Evolutionary conservation across 2,888 invertebrate species (phyloP), one percentile per base, ranked within the genome.

Genomic region (Protodeltote pygarga): DNA sequence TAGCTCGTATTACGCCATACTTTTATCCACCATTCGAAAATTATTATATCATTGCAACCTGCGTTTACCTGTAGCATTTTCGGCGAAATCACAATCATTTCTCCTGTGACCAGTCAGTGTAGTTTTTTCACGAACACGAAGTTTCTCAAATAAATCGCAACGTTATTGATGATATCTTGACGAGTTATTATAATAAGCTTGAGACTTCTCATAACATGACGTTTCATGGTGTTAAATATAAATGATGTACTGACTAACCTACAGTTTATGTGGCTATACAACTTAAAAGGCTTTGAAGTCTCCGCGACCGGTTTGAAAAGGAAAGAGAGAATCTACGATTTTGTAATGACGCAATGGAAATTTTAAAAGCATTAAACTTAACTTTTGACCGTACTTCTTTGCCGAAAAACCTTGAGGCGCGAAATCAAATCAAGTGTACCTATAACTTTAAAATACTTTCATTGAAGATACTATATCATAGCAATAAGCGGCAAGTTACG

Each of bases 11-110:
- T 64, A 25, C 29, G 21, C 13, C 31, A 66, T 4, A 31, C 24
- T 11, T 27, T 21, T 33, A 24, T 4, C 28, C 13, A 24, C 39
- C 35, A 42, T 64, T 64, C 37, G 21, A 33, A 57, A 55, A 58
- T n/a, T 38, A 37, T 44, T 4, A 33, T 54, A 47, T 34, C 14
- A 17, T 42, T 39, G 8, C 42, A 14, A 29, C 5, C 21, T 13
- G 23, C 32, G 24, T 20, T 24, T 32, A 32, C 28, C 16, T 3
- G 54, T 27, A 40, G 25, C 27, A 40, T 28, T 38, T 53, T 44
- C 40, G 42, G 52, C 10, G 46, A 54, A 35, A 55, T 38, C 21
- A 29, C 52, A 62, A 48, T n/a, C n/a, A n/a, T 67, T 60, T 70
- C 57, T 48, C 68, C 38, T 24, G 27, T 11, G 3, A 57, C 45